Evolutionary conservation across 2,797 vertebrate genomes (phyloP).

Genomic region (Sandelia bainsii): DNA sequence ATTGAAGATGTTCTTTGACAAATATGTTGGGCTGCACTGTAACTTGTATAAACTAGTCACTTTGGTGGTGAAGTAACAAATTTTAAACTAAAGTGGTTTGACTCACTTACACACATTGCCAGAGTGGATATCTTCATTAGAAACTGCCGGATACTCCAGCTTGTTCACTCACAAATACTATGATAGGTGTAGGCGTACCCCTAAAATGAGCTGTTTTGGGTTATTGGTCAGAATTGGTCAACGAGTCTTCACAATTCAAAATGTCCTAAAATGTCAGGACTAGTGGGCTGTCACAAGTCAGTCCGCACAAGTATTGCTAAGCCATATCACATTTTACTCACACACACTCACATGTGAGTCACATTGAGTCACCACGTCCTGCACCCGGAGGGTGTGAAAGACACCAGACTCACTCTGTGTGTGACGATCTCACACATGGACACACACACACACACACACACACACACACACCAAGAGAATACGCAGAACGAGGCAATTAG

Average conservation of each 20-base stretch:
- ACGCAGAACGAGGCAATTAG: constrained; percentile 69
- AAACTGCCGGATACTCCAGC: constrained; percentile 6
- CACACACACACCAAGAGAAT: constrained; percentile 34
- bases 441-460: constrained; percentile 18
- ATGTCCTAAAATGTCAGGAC: constrained; percentile 50
- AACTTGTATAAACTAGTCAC: neutral
- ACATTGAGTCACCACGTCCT: constrained; percentile 59
- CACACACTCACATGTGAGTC: constrained; percentile 35
- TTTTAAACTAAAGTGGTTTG: constrained; percentile 17
- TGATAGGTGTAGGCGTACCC: constrained; percentile 9
- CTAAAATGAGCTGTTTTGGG: constrained; percentile 48
- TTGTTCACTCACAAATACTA: neutral
- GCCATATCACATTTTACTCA: constrained; percentile 29
- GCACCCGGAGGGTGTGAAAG: constrained; percentile 69
- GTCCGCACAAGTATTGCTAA: constrained; percentile 19
- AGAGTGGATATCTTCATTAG: neutral
- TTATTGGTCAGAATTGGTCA: constrained; percentile 19
- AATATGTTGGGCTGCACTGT: neutral
- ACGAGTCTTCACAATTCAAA: constrained; percentile 32
- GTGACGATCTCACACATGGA: constrained; percentile 28
- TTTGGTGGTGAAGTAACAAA: neutral
- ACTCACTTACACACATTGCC: neutral
- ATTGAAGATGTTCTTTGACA: too few relatives aligned
- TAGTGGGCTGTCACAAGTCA: constrained; percentile 40
- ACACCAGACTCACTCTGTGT: constrained; percentile 52